These are phyloP conservation scores for Columba livia DNA, from an alignment of 2,113 vertebrate genomes.

Conservation along the genomic window DNA sequence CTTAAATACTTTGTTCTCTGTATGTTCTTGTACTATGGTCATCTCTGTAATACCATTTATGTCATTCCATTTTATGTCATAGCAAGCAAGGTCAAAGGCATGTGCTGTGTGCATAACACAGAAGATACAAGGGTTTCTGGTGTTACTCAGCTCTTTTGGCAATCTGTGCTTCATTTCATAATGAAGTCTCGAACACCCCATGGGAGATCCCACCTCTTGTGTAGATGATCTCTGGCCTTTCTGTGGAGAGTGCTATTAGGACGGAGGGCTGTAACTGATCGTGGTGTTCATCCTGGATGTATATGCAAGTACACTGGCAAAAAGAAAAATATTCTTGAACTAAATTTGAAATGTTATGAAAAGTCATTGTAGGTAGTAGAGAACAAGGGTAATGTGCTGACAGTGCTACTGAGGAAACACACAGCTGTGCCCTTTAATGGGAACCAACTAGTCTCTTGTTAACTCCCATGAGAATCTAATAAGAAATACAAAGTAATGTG, in stretches of 20 bases:
- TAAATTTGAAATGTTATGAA: background rate
- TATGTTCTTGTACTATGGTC: background rate
- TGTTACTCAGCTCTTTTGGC: background rate
- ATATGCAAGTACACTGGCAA: background rate
- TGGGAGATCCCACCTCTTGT: background rate
- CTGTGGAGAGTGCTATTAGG: background rate
- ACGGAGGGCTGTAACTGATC: background rate
- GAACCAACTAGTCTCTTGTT: background rate
- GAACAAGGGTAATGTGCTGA: background rate
- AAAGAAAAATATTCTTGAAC: background rate
- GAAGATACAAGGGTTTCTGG: background rate
- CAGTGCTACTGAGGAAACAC: background rate
- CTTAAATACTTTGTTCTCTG: background rate
- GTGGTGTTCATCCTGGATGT: background rate
- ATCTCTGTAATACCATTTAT: background rate
- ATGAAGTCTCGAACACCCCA: background rate
- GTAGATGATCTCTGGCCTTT: background rate
- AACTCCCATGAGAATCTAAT: background rate
- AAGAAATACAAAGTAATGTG: background rate
- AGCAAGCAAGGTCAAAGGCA: background rate
- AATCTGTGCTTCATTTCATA: background rate
- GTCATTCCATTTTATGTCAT: background rate
- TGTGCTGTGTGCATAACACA: background rate
- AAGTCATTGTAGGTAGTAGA: background rate
- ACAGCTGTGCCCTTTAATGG: background rate